These are phyloP conservation scores for Notamacropus eugenii DNA, from an alignment of 2,797 vertebrate species.

Conservation along the genomic window DNA sequence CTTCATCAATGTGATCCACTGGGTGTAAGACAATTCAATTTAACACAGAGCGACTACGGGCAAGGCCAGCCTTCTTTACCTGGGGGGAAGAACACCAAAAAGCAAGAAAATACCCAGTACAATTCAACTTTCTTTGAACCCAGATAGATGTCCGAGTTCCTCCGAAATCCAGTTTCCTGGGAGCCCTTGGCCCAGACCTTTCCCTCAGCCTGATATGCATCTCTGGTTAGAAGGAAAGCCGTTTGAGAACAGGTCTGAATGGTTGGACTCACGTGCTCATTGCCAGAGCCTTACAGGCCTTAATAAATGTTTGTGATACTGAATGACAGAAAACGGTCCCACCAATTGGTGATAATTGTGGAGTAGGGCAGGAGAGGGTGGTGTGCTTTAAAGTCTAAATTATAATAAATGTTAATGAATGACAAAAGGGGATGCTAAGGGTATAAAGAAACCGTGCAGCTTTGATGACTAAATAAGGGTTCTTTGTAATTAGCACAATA, in stretches of 20 bases:
- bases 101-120: background rate
- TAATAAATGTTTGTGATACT: background rate
- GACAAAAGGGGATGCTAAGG: background rate
- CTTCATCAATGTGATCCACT: background rate
- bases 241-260: background rate
- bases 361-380: background rate
- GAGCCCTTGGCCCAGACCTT: too few relatives aligned
- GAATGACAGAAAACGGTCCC: constrained; percentile 4
- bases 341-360: background rate
- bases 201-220: too few relatives aligned
- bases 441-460: background rate
- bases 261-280: too few relatives aligned
- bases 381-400: background rate
- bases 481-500: background rate
- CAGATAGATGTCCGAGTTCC: background rate
- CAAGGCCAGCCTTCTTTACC: background rate
- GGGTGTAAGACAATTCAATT: background rate
- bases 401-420: background rate
- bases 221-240: background rate
- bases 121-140: background rate
- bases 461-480: background rate
- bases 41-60: background rate
- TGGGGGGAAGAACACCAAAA: background rate
- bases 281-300: background rate
- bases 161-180: background rate